Evolutionary conservation across 2,113 vertebrate species (phyloP).

Genomic region (Odontesthes bonariensis): DNA sequence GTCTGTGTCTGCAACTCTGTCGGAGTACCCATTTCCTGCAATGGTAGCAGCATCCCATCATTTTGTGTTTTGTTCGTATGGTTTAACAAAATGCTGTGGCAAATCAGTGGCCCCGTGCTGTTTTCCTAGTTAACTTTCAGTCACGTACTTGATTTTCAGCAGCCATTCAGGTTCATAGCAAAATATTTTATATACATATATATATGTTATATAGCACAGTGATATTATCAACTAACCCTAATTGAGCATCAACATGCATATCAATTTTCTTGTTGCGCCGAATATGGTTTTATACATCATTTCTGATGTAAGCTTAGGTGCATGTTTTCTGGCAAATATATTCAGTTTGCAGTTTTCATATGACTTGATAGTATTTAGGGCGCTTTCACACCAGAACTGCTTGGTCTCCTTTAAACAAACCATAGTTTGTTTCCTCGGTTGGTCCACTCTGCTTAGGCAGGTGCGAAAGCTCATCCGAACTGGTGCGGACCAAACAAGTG

Average conservation of each 20-base stretch:
- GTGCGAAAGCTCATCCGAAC: too few relatives aligned
- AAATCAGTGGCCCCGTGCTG: slow-evolving; percentile 52
- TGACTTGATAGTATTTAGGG: too few relatives aligned
- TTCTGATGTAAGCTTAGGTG: slow-evolving; percentile 14
- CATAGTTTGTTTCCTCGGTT: too few relatives aligned
- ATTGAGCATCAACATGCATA: slow-evolving; percentile 7
- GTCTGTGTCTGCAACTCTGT: slow-evolving; percentile 58
- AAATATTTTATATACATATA: slow-evolving; percentile 24
- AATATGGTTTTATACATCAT: slow-evolving; percentile 18
- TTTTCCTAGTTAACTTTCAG: slow-evolving; percentile 73
- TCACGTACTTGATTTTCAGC: slow-evolving; percentile 63
- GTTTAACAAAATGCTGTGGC: slow-evolving; percentile 33
- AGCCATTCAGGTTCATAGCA: slow-evolving; percentile 29
- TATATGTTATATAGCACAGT: background rate
- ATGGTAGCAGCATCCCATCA: slow-evolving; percentile 42
- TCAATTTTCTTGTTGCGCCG: slow-evolving; percentile 1
- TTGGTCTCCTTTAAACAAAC: too few relatives aligned
- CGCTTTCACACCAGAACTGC: too few relatives aligned
- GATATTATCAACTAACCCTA: slow-evolving; percentile 19
- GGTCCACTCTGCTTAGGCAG: too few relatives aligned
- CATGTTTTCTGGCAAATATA: too few relatives aligned
- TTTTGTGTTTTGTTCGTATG: slow-evolving; percentile 41
- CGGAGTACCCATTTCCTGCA: slow-evolving; percentile 35
- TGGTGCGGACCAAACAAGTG: too few relatives aligned
- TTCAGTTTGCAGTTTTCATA: too few relatives aligned